These are phyloP conservation scores for Subanguina moxae DNA, from an alignment of 1,140 invertebrate genomes.

Conservation along the genomic window DNA sequence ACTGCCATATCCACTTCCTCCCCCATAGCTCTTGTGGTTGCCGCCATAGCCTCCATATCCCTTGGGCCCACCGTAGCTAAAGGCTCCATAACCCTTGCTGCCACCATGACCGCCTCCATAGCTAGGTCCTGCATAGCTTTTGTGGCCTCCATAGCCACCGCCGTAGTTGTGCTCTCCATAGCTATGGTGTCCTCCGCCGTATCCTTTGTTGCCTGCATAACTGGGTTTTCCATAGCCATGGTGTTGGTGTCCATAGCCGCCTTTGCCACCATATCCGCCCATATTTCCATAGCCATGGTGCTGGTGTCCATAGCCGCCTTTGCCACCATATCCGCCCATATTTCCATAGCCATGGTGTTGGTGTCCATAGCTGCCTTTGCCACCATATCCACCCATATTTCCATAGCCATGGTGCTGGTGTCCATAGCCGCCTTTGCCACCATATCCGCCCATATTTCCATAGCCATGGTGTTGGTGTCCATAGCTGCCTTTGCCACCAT, in stretches of 20 bases:
- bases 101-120: not conserved
- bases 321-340: not conserved
- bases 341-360: too few species aligned
- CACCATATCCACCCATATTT: too few species aligned
- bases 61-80: not conserved
- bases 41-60: not conserved
- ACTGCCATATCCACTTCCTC: not conserved
- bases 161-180: not conserved
- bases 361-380: too few species aligned
- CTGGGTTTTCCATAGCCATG: not conserved
- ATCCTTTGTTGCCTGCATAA: not conserved
- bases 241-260: not conserved
- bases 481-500: too few species aligned
- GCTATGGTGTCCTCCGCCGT: not conserved
- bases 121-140: not conserved
- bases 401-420: too few species aligned
- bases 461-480: too few species aligned
- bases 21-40: not conserved
- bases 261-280: not conserved
- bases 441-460: too few species aligned
- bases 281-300: not conserved
- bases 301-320: not conserved
- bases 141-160: not conserved
- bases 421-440: too few species aligned
- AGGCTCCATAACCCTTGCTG: not conserved